Evolutionary conservation across 2,113 vertebrate genomes (phyloP), one percentile per base, ranked within the genome.

Genomic region (Erythrolamprus reginae): DNA sequence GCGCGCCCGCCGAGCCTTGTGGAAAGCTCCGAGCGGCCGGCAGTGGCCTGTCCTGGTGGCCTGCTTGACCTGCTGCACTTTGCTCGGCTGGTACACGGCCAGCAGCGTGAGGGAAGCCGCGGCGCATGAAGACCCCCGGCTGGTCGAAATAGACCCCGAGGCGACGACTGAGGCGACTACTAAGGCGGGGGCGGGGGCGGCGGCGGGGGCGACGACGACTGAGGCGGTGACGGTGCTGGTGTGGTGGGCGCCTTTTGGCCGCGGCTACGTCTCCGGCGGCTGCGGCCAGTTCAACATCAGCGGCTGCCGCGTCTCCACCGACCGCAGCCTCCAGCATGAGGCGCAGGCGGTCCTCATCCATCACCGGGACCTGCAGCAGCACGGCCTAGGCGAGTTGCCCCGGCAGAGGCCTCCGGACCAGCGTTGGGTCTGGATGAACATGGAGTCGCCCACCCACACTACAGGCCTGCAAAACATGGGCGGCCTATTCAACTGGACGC

Each of bases 401-500:
- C 83, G 0, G 0, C 88, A 45, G 13, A 96, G 98, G 3, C 98
- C 98, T 0, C 90, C 86, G 0, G 94, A 52, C 3, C 99, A 99
- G 93, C 98, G 97, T 89, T 99, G 99, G 99, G 98, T 99, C 4
- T 99, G 99, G 99, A 97, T 99, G 97, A 99, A 99, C 97, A 98
- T 98, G 86, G 99, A 99, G 96, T 99, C 99, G 0, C 99, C 98
- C 1, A 89, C 97, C 3, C 97, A 99, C 94, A 97, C 98, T 0
- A 93, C 93, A 0, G 93, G 94, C 0, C 94, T 99, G 92, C 89
- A 93, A 13, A 85, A 26, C 0, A 89, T 99, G 7, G 94, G 94
- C 0, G 96, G 95, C 0, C 28, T 98, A 12, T 99, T 99, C 94
- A 99, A 99, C 94, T 98, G 98, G 97, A 99, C 98, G 1, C 96